A percentile compares a stretch with the other conserved stretches of the same genome.
Conservation (phyloP, 2,797 vertebrate species). For the Karalla daura region DNA sequence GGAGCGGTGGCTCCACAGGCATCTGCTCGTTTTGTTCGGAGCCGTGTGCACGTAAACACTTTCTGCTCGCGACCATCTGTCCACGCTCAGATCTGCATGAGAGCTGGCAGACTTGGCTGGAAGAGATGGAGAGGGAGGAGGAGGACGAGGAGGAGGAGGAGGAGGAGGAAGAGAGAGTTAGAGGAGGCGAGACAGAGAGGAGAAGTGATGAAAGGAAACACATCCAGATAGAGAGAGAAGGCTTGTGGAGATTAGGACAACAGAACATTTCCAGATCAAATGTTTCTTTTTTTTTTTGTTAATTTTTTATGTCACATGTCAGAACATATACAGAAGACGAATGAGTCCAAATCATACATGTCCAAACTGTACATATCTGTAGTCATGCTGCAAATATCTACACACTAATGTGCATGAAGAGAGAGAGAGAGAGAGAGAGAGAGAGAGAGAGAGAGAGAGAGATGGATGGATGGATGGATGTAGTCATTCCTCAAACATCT, state of each 20-base stretch:
- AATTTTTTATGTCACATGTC: too few species aligned
- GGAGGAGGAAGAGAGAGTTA: neutral
- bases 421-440: too few species aligned
- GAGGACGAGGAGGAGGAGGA: slow-evolving; percentile 11
- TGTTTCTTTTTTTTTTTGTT: neutral
- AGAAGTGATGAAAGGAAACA: slow-evolving; percentile 10
- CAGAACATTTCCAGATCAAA: slow-evolving; percentile 15
- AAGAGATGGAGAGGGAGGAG: slow-evolving; percentile 27
- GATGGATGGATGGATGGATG: too few species aligned
- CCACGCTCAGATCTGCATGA: slow-evolving; percentile 69
- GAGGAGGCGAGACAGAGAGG: neutral
- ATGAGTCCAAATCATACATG: too few species aligned
- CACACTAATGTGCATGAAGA: too few species aligned
- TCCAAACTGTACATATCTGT: too few species aligned
- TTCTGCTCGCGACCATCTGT: slow-evolving; percentile 78
- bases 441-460: too few species aligned
- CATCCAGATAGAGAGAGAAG: neutral
- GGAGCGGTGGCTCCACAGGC: slow-evolving; percentile 69
- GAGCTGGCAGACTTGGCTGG: slow-evolving; percentile 61
- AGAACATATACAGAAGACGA: too few species aligned
- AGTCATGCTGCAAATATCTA: too few species aligned
- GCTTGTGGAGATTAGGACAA: slow-evolving; percentile 10
- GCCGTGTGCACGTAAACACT: slow-evolving; percentile 75
- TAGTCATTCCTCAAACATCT: too few species aligned
- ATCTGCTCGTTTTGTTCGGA: slow-evolving; percentile 79